phyloP scores from a whole-genome alignment of 2,797 vertebrate genomes.

The Streptopelia turtur region DNA sequence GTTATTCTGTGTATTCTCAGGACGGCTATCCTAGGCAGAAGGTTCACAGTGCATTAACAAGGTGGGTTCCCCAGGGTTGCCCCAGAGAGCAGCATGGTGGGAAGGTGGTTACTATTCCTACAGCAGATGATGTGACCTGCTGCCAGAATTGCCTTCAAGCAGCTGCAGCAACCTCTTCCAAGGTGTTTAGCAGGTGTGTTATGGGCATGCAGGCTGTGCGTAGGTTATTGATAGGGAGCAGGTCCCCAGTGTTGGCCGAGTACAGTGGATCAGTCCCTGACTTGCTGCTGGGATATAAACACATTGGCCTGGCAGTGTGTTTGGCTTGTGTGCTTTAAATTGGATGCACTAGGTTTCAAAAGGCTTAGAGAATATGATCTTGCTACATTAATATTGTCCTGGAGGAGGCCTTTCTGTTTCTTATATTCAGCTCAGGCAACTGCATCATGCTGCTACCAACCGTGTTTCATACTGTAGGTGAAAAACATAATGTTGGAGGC shows the following conservation, averaged over 20 bases:
- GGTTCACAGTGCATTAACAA: background rate
- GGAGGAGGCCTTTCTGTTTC: background rate
- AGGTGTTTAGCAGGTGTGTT: background rate
- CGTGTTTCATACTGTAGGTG: background rate
- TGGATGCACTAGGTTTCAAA: background rate
- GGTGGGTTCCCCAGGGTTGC: background rate
- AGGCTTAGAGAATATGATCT: background rate
- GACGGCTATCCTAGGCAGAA: background rate
- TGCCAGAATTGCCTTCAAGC: background rate
- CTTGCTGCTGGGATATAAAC: background rate
- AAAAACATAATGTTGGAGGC: background rate
- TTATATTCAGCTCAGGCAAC: background rate
- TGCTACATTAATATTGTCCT: background rate
- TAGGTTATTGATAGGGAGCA: background rate
- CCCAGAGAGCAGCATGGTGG: too few relatives aligned
- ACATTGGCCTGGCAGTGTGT: fast-evolving
- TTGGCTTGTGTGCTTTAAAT: background rate
- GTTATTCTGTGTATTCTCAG: background rate
- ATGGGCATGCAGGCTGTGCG: background rate
- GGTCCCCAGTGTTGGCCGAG: fast-evolving
- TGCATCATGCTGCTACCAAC: background rate
- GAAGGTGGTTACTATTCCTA: background rate
- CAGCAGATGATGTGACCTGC: background rate
- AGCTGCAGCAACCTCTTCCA: background rate
- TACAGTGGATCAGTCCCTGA: background rate